Evolutionary conservation across 2,888 invertebrate species (phyloP), one percentile per base, ranked within the genome.

Genomic region (Iselma pallidipennis): DNA sequence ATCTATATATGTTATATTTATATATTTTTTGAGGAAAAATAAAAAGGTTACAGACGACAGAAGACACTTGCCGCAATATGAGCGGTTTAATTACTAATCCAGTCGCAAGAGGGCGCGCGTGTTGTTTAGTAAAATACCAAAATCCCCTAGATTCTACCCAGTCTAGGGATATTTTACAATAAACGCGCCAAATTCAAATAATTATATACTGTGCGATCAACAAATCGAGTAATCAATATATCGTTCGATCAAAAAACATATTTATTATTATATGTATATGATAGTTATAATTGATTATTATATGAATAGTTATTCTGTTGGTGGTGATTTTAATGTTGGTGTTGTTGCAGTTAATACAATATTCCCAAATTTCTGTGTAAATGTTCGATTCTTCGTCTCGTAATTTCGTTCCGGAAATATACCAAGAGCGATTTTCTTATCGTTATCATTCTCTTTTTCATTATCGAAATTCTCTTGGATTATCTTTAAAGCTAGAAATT

Each of bases 391-490:
- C 54, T 50, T 10, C 33, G 10, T 10, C 9, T 7, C 2, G 55
- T 26, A 10, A 14, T 56, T 19, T 21, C 10, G 49, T 4, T 26
- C 26, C 14, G 21, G 45, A 25, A 54, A 16, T 4, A 19, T 9
- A 23, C 14, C 37, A 48, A 31, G 3, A 29, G 26, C 53, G 60
- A 26, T 28, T 61, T 54, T 33, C 6, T 4, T 42, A 1, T 42
- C 42, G 10, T 63, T 60, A n/a, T 70, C 65, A 16, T 66, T 66
- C 50, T 65, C 86, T 72, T 85, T 85, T 70, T 87, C 86, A 5
- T 83, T 82, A 69, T 84, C 85, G 59, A 87, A 86, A 74, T 89
- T 88, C 62, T 86, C 86, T 78, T 88, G 84, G 61, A 91, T 84
- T 65, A 88, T 82, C 70, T 89, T 89, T 79, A 91, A 77, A 26